Percentiles rank a stretch among this genome's conserved stretches.
phyloP scores from a whole-genome alignment of 2,888 invertebrate genomes.

The Amorpha juglandis region DNA sequence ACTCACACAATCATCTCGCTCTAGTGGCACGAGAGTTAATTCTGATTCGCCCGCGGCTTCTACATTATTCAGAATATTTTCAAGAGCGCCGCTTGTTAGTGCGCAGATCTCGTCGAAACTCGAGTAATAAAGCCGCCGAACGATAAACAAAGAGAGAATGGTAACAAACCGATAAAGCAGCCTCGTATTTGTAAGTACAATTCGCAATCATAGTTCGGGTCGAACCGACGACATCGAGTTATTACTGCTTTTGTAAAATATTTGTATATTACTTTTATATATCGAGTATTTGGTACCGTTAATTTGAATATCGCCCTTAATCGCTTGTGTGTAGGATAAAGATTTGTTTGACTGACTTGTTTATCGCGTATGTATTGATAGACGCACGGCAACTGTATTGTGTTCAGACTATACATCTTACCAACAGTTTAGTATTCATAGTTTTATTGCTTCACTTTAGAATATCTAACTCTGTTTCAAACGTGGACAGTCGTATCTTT shows the following conservation, averaged over 20 bases:
- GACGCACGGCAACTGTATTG: constrained; percentile 3
- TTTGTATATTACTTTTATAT: constrained; percentile 41
- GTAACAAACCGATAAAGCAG: constrained; percentile 64
- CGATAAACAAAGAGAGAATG: constrained; percentile 65
- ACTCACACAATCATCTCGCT: constrained; percentile 68
- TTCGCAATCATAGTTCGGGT: constrained; percentile 66
- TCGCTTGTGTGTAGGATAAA: background rate
- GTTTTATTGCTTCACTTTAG: constrained; percentile 11
- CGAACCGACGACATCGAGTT: constrained; percentile 55
- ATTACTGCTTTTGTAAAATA: constrained; percentile 57
- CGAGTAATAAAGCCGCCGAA: constrained; percentile 54
- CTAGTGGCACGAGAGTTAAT: constrained; percentile 62
- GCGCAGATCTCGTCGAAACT: constrained; percentile 45
- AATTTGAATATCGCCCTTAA: background rate
- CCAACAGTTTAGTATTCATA: background rate
- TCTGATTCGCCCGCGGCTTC: constrained; percentile 50
- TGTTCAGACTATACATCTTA: constrained; percentile 5
- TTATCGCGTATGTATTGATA: constrained; percentile 11
- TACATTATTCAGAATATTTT: constrained; percentile 66
- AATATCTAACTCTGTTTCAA: background rate
- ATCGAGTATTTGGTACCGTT: constrained; percentile 31
- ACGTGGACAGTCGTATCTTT: background rate
- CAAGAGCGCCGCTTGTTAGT: constrained; percentile 64
- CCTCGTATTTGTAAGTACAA: constrained; percentile 66
- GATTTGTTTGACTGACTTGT: constrained; percentile 1